Base-by-base conservation (phyloP, 2,113 vertebrate genomes). In the Hoplias malabaricus region DNA sequence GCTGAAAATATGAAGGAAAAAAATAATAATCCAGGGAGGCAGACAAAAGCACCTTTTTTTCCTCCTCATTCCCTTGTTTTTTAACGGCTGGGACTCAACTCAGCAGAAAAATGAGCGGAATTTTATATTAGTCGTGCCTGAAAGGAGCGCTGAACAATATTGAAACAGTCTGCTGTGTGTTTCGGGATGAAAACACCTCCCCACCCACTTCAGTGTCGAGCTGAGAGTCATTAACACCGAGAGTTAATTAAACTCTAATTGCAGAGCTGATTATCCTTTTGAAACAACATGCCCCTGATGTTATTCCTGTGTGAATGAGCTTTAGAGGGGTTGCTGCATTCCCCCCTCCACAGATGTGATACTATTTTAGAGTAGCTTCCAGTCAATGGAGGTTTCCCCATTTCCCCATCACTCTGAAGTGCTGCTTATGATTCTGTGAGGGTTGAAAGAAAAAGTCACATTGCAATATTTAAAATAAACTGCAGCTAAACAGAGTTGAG, bases 101-200 rank as follows among this genome's bases (percentile, higher is more conserved):
- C 40, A 53, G 43, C 31, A 13, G 29, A 54, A 53, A 70, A 70
- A 43, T 36, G 29, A 43, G 46, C 34, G 68, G 46, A 70, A 70
- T 54, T 53, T 70, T n/a, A 34, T 82, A 85, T 89, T 87, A 86
- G 84, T 78, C 75, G 81, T 84, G 84, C 84, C 76, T 74, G 73
- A 81, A 84, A 84, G 85, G 80, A 82, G 84, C 73, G 80, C 76
- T 81, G 66, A 84, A 89, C 83, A 86, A 88, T 80, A 82, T 86
- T 83, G 82, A 79, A 83, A 80, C 75, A 86, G 75, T 70, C 80
- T 56, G 19, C 11, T 50, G 11, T 42, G 27, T 63, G 19, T 63
- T 63, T 9, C 29, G 14, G 46, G 40, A 31, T 33, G 46, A 43
- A 53, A 40, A 65, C 61, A 63, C 16, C 34, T 33, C 42, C 42